phyloP scores from a whole-genome alignment of 2,113 vertebrate species.

The Corythaixoides concolor region DNA sequence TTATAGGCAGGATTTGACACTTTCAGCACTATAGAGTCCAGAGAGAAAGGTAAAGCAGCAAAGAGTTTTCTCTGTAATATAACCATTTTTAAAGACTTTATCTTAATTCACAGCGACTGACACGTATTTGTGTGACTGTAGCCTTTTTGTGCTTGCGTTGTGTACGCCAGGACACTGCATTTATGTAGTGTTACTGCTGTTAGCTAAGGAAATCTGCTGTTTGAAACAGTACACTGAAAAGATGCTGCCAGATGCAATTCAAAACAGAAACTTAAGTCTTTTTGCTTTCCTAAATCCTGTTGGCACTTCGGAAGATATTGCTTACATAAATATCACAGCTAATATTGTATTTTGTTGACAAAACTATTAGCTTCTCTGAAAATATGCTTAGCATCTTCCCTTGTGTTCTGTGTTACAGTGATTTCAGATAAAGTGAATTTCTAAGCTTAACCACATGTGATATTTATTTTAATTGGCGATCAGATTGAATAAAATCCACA shows the following conservation, averaged over 20 bases:
- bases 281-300: not conserved
- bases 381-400: not conserved
- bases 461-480: constrained; percentile 29
- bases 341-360: constrained; percentile 5
- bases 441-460: not conserved
- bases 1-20: not conserved
- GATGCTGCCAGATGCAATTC: not conserved
- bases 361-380: not conserved
- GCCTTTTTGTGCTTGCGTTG: not conserved
- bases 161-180: not conserved
- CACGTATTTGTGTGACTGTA: not conserved
- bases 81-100: not conserved
- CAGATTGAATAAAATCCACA: not conserved
- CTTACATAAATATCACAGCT: constrained; percentile 13
- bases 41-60: not conserved
- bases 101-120: not conserved
- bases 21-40: not conserved
- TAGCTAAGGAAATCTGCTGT: not conserved
- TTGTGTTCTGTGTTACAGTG: not conserved
- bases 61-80: not conserved
- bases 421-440: not conserved
- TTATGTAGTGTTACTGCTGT: rapidly evolving
- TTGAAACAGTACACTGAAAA: not conserved
- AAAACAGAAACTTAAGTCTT: not conserved
- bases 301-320: not conserved